These are phyloP conservation scores for Ophiodon elongatus DNA, from an alignment of 2,113 vertebrate genomes.

Conservation along the genomic window DNA sequence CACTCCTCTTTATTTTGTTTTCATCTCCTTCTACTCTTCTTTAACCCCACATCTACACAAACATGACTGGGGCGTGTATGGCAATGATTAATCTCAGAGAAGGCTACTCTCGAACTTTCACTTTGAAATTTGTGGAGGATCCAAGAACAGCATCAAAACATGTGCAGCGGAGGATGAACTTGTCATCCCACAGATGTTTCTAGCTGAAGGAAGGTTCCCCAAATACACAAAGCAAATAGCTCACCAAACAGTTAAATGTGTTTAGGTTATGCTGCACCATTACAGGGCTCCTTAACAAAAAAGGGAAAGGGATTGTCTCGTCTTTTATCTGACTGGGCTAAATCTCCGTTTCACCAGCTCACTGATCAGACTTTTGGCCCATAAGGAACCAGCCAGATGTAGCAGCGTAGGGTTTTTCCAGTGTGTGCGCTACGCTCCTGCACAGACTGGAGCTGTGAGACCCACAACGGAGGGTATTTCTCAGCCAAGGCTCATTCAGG, in stretches of 20 bases:
- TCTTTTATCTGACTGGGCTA: not conserved
- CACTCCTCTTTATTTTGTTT: constrained; percentile 39
- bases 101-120: not conserved
- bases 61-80: not conserved
- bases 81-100: constrained; percentile 3
- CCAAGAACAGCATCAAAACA: constrained; percentile 53
- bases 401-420: constrained; percentile 40
- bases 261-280: not conserved
- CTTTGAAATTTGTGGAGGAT: constrained; percentile 36
- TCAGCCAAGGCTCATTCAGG: constrained; percentile 52
- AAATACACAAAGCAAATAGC: not conserved
- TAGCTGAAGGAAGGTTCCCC: constrained; percentile 15
- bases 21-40: constrained; percentile 12
- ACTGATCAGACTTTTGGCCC: constrained; percentile 22
- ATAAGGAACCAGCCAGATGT: constrained; percentile 55
- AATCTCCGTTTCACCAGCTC: constrained; percentile 33
- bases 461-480: constrained; percentile 45
- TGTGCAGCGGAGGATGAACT: constrained; percentile 40
- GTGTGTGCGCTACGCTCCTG: not conserved
- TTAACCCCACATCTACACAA: not conserved
- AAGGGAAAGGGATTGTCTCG: constrained; percentile 2
- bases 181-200: constrained; percentile 41
- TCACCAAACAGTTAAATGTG: constrained; percentile 11
- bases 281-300: not conserved
- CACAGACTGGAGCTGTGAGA: constrained; percentile 47